phyloP scores from a whole-genome alignment of 1,140 invertebrate species.

The Psilanteris sp. region DNA sequence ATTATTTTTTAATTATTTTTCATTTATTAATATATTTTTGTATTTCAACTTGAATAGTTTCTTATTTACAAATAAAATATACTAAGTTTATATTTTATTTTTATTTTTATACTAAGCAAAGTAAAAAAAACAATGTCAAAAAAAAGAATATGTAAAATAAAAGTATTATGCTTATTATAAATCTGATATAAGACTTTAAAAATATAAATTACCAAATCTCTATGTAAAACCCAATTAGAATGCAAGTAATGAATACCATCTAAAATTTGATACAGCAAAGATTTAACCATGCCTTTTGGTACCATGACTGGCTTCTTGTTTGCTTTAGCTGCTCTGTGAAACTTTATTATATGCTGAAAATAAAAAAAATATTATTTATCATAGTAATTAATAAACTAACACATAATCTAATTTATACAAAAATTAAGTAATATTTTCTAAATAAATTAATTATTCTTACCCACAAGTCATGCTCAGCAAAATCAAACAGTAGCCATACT shows the following conservation, averaged over 20 bases:
- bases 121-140: too few species aligned
- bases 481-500: constrained; percentile 99
- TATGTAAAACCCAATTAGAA: constrained; percentile 99
- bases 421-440: constrained; percentile 12
- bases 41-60: too few species aligned
- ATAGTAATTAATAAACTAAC: too few species aligned
- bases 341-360: constrained; percentile 98
- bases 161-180: too few species aligned
- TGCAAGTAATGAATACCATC: constrained; percentile 99
- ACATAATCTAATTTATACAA: constrained; percentile 95
- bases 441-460: constrained; percentile 72
- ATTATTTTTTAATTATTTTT: too few species aligned
- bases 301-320: constrained; percentile 98
- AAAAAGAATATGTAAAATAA: too few species aligned
- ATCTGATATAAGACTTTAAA: too few species aligned
- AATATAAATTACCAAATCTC: constrained; percentile 94
- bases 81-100: too few species aligned
- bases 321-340: constrained; percentile 98
- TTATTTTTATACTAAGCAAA: too few species aligned
- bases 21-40: too few species aligned
- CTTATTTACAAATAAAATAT: too few species aligned
- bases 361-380: constrained; percentile 16
- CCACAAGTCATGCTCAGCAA: constrained; percentile 99
- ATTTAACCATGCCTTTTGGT: constrained; percentile 99
- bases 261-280: constrained; percentile 98